Percentiles rank a stretch among this genome's conserved stretches.
Evolutionary conservation across 1,140 invertebrate species (phyloP).

Genomic region (Drosophila novamexicana): DNA sequence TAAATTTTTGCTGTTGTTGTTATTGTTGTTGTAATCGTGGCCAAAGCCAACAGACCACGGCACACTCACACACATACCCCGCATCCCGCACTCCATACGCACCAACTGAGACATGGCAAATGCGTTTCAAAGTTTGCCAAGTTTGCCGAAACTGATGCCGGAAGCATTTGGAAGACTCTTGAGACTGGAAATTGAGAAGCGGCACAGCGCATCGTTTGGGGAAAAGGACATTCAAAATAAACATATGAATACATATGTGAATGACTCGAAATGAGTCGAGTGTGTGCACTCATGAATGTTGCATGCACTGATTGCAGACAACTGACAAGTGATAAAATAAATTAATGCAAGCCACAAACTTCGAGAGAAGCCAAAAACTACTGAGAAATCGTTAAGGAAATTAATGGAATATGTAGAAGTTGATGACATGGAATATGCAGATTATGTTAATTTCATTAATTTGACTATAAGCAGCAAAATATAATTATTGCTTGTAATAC

Average conservation of each 20-base stretch:
- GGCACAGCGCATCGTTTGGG: neutral
- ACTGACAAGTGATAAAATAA: conserved; percentile 37
- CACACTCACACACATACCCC: neutral
- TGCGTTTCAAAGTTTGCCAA: conserved; percentile 77
- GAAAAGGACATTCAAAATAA: conserved; percentile 7
- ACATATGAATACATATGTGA: conserved; percentile 25
- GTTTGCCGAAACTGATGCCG: conserved; percentile 60
- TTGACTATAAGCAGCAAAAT: too few species aligned
- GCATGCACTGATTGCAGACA: conserved; percentile 37
- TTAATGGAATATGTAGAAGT: neutral
- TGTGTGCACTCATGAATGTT: conserved; percentile 35
- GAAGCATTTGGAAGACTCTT: conserved; percentile 69
- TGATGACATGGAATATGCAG: too few species aligned
- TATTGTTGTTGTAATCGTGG: conserved; percentile 38
- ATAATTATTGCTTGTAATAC: neutral
- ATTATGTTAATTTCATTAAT: too few species aligned
- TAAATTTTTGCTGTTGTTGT: conserved; percentile 24
- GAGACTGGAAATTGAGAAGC: conserved; percentile 54
- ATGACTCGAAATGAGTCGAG: conserved; percentile 19
- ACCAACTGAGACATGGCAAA: conserved; percentile 52
- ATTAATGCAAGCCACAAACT: conserved; percentile 35
- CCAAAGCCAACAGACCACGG: conserved; percentile 47
- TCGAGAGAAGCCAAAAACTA: neutral
- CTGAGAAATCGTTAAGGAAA: conserved; percentile 6
- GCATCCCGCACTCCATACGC: conserved; percentile 9